These are phyloP conservation scores for Bombus difficillimus DNA, from an alignment of 1,140 invertebrate species.

Conservation along the genomic window DNA sequence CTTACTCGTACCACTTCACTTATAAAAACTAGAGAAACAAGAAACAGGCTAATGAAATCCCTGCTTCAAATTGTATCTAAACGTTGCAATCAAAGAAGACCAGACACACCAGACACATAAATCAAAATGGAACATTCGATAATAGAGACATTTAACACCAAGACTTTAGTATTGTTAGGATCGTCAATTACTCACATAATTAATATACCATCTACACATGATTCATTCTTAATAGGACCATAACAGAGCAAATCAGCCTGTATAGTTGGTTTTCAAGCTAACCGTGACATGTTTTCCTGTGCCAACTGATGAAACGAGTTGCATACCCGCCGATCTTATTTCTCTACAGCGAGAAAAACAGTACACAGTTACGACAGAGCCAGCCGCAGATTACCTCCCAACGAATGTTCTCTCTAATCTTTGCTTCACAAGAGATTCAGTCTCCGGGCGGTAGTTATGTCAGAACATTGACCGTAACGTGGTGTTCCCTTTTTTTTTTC, in stretches of 20 bases:
- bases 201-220: background rate
- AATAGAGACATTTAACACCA: background rate
- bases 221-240: background rate
- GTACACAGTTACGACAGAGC: constrained; percentile 16
- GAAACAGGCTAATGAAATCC: background rate
- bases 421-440: background rate
- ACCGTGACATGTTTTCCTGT: background rate
- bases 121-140: background rate
- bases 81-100: background rate
- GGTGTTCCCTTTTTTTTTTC: background rate
- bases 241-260: background rate
- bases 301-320: background rate
- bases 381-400: constrained; percentile 3
- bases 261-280: background rate
- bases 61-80: background rate
- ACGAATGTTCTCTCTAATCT: constrained; percentile 23
- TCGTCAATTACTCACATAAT: background rate
- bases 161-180: background rate
- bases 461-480: constrained; percentile 39
- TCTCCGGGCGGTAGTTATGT: constrained; percentile 1
- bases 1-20: background rate
- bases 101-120: background rate
- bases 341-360: constrained; percentile 8
- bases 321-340: constrained; percentile 7
- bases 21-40: background rate